phyloP scores from a whole-genome alignment of 2,113 vertebrate genomes.

The Prietella phreatophila region DNA sequence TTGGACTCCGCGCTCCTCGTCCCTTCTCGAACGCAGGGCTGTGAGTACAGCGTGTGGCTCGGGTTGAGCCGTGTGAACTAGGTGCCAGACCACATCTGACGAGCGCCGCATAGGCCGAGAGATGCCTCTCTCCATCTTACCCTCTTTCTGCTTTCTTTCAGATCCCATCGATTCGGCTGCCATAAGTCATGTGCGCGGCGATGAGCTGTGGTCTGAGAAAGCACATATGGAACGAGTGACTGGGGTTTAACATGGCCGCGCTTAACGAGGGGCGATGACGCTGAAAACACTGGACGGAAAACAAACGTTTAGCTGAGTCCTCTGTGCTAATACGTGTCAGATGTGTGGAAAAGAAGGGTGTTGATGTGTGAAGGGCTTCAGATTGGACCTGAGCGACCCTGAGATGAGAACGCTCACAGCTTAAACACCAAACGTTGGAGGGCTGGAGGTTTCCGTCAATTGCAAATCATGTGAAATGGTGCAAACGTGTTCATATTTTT shows the following conservation, averaged over 20 bases:
- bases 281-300: slow-evolving; percentile 24
- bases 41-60: slow-evolving; percentile 78
- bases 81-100: slow-evolving; percentile 90
- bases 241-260: slow-evolving; percentile 33
- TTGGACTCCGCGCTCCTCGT: slow-evolving; percentile 57
- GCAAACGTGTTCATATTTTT: background rate
- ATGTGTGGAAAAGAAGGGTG: slow-evolving; percentile 44
- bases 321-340: slow-evolving; percentile 38
- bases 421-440: background rate
- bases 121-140: slow-evolving; percentile 65
- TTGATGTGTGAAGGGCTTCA: slow-evolving; percentile 41
- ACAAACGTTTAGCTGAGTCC: slow-evolving; percentile 19
- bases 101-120: slow-evolving; percentile 73
- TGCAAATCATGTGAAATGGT: background rate
- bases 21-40: slow-evolving; percentile 66
- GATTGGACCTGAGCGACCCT: slow-evolving; percentile 27
- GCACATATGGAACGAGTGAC: slow-evolving; percentile 46
- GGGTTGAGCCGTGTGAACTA: slow-evolving; percentile 81
- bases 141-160: slow-evolving; percentile 16
- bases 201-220: slow-evolving; percentile 48
- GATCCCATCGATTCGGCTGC: slow-evolving; percentile 41
- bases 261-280: slow-evolving; percentile 45
- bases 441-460: background rate
- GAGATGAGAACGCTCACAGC: slow-evolving; percentile 3
- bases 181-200: slow-evolving; percentile 47